Evolutionary conservation across 2,797 vertebrate species (phyloP), one percentile per base, ranked within the genome.

Genomic region (Tokudaia tokunoshimensis): DNA sequence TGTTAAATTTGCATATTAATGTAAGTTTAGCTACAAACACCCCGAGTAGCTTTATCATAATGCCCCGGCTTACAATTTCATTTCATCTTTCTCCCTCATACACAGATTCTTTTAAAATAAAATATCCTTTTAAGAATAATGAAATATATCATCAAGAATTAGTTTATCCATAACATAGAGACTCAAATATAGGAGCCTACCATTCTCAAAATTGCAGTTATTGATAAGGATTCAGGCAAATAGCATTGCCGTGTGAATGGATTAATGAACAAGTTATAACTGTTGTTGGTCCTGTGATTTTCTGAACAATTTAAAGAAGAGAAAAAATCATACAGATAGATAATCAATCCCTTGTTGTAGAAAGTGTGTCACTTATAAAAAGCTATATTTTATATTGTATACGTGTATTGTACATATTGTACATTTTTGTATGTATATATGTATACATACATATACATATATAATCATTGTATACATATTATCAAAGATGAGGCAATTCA

Each of bases 31-130:
- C 79, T 89, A 78, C 8, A 92, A 90, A 50, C 79, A 24, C 3
- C 79, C 81, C 55, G 63, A 88, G 26, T 19, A 4, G 22, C 91
- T 86, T 94, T 85, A 81, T n/a, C 15, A 44, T 90, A 94, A 88
- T 88, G 70, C 1, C 1, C 11, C 24, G 2, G 9, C 13, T 85
- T 90, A 72, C 34, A 78, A 22, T 65, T 87, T 92, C 9, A 76
- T 79, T 63, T 93, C 7, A 63, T n/a, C 9, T 75, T 15, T 13
- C 12, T n/a, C 10, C 0, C 2, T 19, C 26, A 47, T 31, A 91
- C 13, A 41, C 2, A 17, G 0, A 55, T 81, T 59, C 41, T 41
- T 88, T 75, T 57, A 74, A 74, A 44, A 65, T 78, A 61, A 85
- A 89, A 5, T 65, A 14, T 37, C 6, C 70, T 59, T 57, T 82